Conservation (phyloP, 2,797 vertebrate genomes). For the Odontamblyopus lacepedii region DNA sequence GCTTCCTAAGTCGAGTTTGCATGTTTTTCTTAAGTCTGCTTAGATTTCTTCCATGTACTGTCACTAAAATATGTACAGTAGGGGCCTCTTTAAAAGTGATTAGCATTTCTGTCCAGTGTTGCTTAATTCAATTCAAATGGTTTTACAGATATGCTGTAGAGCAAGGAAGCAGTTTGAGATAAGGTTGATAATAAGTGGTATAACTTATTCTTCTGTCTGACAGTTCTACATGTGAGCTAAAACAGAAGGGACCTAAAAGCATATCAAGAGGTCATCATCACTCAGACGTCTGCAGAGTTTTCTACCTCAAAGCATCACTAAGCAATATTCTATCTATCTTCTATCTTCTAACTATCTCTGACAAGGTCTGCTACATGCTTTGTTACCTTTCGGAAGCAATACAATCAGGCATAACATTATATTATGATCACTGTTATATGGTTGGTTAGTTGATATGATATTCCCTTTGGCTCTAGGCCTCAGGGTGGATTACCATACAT, state of each 20-base stretch:
- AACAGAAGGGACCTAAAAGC: conserved; percentile 57
- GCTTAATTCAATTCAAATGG: background rate
- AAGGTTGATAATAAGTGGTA: conserved; percentile 26
- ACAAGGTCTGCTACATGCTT: conserved; percentile 49
- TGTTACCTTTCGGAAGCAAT: conserved; percentile 58
- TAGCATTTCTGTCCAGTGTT: background rate
- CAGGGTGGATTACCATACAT: conserved; percentile 10
- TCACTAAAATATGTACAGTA: too few relatives aligned
- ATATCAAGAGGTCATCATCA: conserved; percentile 76
- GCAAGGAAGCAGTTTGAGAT: background rate
- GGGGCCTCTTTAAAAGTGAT: background rate
- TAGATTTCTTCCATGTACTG: too few relatives aligned
- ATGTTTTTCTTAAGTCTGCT: background rate
- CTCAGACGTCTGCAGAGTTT: conserved; percentile 75
- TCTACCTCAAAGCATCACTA: conserved; percentile 61
- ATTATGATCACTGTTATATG: conserved; percentile 46
- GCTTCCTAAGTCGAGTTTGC: background rate
- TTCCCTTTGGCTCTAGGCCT: conserved; percentile 35
- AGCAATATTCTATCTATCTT: conserved; percentile 33
- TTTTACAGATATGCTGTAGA: background rate
- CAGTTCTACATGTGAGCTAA: conserved; percentile 62
- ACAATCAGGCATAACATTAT: conserved; percentile 30
- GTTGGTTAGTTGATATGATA: conserved; percentile 55
- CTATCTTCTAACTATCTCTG: conserved; percentile 41
- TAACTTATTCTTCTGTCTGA: conserved; percentile 37